phyloP scores from a whole-genome alignment of 2,888 invertebrate genomes.

The Nomada fabriciana region DNA sequence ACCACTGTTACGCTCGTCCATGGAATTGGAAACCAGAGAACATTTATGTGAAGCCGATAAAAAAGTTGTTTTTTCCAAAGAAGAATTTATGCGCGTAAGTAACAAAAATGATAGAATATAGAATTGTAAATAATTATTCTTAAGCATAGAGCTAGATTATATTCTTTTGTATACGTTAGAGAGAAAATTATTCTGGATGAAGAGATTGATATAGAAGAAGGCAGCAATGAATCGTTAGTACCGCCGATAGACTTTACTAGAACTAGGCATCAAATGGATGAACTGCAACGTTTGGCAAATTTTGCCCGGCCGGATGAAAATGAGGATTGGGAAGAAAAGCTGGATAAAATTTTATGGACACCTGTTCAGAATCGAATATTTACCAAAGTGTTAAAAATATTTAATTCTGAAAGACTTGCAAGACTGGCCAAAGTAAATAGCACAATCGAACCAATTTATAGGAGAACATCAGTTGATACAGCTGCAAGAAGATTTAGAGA shows the following conservation, averaged over 20 bases:
- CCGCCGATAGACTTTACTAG: slow-evolving; percentile 87
- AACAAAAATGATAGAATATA: neutral
- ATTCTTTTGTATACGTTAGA: slow-evolving; percentile 46
- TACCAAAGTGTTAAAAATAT: slow-evolving; percentile 87
- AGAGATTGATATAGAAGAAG: slow-evolving; percentile 84
- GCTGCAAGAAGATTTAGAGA: slow-evolving; percentile 89
- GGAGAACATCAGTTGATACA: slow-evolving; percentile 90
- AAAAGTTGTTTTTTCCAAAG: slow-evolving; percentile 85
- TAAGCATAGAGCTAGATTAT: slow-evolving; percentile 2
- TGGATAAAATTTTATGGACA: slow-evolving; percentile 88
- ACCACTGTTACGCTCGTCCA: slow-evolving; percentile 91
- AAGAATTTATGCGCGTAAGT: slow-evolving; percentile 50
- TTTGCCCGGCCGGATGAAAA: slow-evolving; percentile 87
- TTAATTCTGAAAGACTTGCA: slow-evolving; percentile 88
- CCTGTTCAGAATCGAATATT: slow-evolving; percentile 88
- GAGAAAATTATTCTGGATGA: slow-evolving; percentile 74
- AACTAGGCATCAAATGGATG: slow-evolving; percentile 89
- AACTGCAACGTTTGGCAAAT: slow-evolving; percentile 88
- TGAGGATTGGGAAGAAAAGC: slow-evolving; percentile 89
- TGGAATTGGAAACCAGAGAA: slow-evolving; percentile 89
- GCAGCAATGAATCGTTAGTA: slow-evolving; percentile 79
- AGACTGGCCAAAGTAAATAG: slow-evolving; percentile 87
- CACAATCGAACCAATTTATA: slow-evolving; percentile 88
- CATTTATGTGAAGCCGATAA: slow-evolving; percentile 87
- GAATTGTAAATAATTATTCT: neutral